Base-by-base conservation (phyloP, 2,113 vertebrate genomes). In the Sander vitreus region DNA sequence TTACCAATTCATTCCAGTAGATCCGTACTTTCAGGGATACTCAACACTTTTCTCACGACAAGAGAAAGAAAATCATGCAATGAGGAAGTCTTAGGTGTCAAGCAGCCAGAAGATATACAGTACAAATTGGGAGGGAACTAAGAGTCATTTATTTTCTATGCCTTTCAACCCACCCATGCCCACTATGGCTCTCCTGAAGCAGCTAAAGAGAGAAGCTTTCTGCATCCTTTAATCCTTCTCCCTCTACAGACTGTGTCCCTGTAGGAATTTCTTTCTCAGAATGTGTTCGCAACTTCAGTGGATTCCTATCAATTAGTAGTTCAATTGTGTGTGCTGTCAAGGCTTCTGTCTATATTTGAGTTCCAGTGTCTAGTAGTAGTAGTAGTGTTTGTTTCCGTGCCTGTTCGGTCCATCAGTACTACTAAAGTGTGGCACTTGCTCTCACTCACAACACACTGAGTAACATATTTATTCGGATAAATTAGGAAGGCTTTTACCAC, bases 401-500 rank as follows among this genome's bases (percentile, higher is more conserved):
- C 48, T 27, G 62, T 71, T 36, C 27, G 55, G 71, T 67, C 60
- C 54, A 80, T 78, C 71, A 73, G 53, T 25, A 4, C 39, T 57
- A 60, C 80, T 78, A 47, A 65, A 77, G 73, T 76, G 23, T 59
- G 60, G 25, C 80, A 63, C 71, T 63, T 64, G 3, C 65, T 81
- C 83, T 63, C 72, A 65, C 75, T 60, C 72, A 78, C 64, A 84
- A 76, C 78, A 79, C 76, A 79, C 48, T 73, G 70, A 30, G 68
- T 25, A 80, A 82, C 81, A 88, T 81, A 87, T 93, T 93, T 93
- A 92, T 93, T 92, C 74, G 30, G 70, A 90, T 83, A 85, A 94
- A 94, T 94, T 92, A 94, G 71, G 85, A 85, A 90, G 88, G 94
- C 92, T 95, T 95, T 95, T 94, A 95, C 86, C 87, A 76, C 68